These are phyloP conservation scores for Flexamia atlantica DNA, from an alignment of 2,888 invertebrate genomes.

Conservation along the genomic window DNA sequence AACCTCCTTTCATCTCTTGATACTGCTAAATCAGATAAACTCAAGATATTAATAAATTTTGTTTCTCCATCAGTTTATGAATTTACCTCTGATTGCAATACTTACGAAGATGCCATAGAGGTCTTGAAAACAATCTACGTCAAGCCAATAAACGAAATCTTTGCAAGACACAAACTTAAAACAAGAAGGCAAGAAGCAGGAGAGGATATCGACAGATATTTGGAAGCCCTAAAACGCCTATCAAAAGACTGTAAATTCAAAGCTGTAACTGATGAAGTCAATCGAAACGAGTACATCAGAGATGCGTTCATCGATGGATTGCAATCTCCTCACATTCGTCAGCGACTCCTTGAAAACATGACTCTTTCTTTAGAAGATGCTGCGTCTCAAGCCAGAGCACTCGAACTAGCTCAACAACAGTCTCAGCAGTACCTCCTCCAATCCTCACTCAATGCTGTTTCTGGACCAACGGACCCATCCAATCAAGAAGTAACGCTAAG, in stretches of 20 bases:
- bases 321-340: conserved; percentile 54
- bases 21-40: background rate
- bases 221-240: conserved; percentile 47
- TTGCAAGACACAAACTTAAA: conserved; percentile 46
- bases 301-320: conserved; percentile 61
- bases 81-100: too few species aligned
- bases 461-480: too few species aligned
- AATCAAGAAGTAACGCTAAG: too few species aligned
- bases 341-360: conserved; percentile 53
- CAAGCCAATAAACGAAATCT: conserved; percentile 59
- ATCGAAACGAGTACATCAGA: conserved; percentile 53
- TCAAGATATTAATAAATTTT: conserved; percentile 44
- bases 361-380: background rate
- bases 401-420: background rate
- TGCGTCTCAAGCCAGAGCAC: background rate
- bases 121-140: conserved; percentile 15
- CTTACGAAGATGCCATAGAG: conserved; percentile 35
- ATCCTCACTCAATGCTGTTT: too few species aligned
- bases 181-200: too few species aligned
- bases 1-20: background rate
- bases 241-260: conserved; percentile 59
- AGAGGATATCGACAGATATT: too few species aligned
- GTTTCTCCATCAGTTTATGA: conserved; percentile 19
- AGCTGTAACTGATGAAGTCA: conserved; percentile 51
- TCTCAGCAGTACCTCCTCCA: too few species aligned